Evolutionary conservation across 1,140 invertebrate species (phyloP).

Genomic region (Drosophila triauraria): DNA sequence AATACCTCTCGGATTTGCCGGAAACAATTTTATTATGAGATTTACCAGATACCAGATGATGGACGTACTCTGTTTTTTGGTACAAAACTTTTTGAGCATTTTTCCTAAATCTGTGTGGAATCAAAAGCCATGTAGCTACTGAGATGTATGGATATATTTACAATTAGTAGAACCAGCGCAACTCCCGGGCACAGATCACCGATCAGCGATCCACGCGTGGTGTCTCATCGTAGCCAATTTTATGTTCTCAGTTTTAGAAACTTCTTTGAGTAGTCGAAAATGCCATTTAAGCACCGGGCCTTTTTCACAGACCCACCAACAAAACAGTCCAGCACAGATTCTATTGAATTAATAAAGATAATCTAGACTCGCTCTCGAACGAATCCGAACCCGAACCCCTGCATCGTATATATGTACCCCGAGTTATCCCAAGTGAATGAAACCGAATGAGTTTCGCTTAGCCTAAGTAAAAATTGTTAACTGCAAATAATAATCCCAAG

Average conservation of each 20-base stretch:
- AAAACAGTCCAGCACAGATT: constrained; percentile 31
- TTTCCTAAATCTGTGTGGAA: constrained; percentile 62
- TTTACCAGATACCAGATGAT: constrained; percentile 52
- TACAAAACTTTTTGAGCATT: constrained; percentile 82
- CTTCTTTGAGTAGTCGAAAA: constrained; percentile 16
- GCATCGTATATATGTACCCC: constrained; percentile 11
- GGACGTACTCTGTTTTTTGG: constrained; percentile 72
- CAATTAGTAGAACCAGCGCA: constrained; percentile 40
- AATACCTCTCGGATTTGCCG: constrained; percentile 17
- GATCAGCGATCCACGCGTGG: neutral
- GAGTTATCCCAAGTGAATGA: constrained; percentile 24
- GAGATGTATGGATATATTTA: constrained; percentile 63
- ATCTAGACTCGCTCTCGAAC: constrained; percentile 17
- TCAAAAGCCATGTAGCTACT: constrained; percentile 54
- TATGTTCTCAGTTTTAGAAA: constrained; percentile 31
- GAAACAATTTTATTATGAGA: constrained; percentile 75
- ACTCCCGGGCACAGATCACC: constrained; percentile 18
- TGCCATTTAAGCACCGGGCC: constrained; percentile 12
- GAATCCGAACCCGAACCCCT: neutral
- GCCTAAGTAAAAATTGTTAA: constrained; percentile 43
- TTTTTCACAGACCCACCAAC: neutral
- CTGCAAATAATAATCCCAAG: constrained; percentile 26
- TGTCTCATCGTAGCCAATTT: constrained; percentile 54
- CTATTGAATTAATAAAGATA: constrained; percentile 31
- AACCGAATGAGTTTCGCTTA: constrained; percentile 55